A percentile compares a stretch with the other conserved stretches of the same genome.
phyloP scores from a whole-genome alignment of 35 echinoderm and acorn worm genomes.

The Acanthaster planci region DNA sequence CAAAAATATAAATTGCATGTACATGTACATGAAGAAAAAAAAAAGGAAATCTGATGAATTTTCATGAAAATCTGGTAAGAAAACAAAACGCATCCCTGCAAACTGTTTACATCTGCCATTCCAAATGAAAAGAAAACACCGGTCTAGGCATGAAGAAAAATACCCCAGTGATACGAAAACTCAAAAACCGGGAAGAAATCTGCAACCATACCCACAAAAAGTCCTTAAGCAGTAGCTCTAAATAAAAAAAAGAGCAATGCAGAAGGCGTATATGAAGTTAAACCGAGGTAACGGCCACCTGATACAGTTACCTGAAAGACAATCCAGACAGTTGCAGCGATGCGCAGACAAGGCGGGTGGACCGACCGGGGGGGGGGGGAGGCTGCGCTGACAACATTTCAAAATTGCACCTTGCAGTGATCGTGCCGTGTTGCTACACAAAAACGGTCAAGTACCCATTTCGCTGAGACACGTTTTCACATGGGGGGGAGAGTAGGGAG shows the following conservation, averaged over 20 bases:
- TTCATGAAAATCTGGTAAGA: neutral
- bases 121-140: constrained; percentile 25
- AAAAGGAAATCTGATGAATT: too few relatives aligned
- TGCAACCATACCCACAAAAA: constrained; percentile 15
- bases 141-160: neutral
- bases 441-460: constrained; percentile 21
- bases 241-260: neutral
- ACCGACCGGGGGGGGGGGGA: too few relatives aligned
- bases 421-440: neutral
- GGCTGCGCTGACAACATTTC: too few relatives aligned
- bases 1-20: too few relatives aligned
- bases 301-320: too few relatives aligned
- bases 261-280: neutral
- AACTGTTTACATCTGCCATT: neutral
- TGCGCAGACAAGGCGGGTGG: too few relatives aligned
- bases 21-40: too few relatives aligned
- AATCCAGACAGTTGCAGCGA: too few relatives aligned
- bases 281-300: too few relatives aligned
- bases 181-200: neutral
- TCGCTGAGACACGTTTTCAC: neutral
- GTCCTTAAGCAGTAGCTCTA: constrained; percentile 1
- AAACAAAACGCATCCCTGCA: neutral
- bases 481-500: neutral
- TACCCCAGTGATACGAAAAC: neutral
- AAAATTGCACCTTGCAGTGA: constrained; percentile 14